Conservation (phyloP, 2,113 vertebrate genomes). For the Pseudonaja textilis region DNA sequence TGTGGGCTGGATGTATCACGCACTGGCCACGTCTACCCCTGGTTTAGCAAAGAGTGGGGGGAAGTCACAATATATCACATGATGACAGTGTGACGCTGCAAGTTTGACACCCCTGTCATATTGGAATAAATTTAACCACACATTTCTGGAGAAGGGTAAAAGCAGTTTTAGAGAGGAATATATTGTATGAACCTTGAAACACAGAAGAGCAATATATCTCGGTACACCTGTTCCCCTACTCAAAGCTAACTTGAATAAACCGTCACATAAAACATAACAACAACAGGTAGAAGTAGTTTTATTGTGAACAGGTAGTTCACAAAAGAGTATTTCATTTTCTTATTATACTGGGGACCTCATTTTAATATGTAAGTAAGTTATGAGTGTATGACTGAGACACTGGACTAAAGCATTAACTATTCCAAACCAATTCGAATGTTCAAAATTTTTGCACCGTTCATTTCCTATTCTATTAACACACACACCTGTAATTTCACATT, state of each 20-base stretch:
- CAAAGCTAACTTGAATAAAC: not conserved
- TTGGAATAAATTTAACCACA: not conserved
- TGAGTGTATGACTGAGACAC: not conserved
- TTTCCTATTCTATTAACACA: not conserved
- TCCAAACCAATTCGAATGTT: not conserved
- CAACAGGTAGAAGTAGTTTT: not conserved
- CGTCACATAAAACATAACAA: not conserved
- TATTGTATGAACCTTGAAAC: too few species aligned
- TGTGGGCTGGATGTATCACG: too few species aligned
- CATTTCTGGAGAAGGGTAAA: not conserved
- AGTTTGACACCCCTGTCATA: too few species aligned
- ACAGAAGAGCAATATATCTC: not conserved
- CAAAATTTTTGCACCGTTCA: not conserved
- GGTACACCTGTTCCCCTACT: not conserved
- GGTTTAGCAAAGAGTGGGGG: too few species aligned
- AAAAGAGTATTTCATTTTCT: not conserved
- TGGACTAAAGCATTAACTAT: not conserved
- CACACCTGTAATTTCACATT: not conserved
- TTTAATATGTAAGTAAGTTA: not conserved
- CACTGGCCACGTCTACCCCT: too few species aligned
- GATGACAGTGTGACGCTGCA: too few species aligned
- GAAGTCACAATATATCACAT: too few species aligned
- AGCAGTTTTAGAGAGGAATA: not conserved
- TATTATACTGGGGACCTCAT: not conserved
- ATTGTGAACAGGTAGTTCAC: too few species aligned